phyloP scores from a whole-genome alignment of 2,113 vertebrate species.

The Pluvialis apricaria region DNA sequence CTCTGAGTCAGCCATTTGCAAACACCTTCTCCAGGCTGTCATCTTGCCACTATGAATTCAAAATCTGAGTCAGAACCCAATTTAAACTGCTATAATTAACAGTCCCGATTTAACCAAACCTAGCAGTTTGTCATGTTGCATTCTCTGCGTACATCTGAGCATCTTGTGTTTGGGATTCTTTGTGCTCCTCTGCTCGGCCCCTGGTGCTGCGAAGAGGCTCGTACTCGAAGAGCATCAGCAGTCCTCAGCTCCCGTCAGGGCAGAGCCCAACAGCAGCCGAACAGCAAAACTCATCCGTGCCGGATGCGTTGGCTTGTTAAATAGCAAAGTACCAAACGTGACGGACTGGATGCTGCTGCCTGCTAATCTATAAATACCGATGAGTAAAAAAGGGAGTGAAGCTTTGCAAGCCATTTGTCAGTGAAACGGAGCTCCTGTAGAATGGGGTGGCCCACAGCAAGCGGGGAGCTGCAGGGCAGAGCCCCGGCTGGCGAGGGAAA shows the following conservation, averaged over 20 bases:
- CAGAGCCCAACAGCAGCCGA: background rate
- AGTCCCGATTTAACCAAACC: constrained; percentile 60
- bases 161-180: constrained; percentile 25
- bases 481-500: rapidly evolving
- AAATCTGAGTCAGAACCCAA: constrained; percentile 66
- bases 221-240: background rate
- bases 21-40: constrained; percentile 66
- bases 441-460: background rate
- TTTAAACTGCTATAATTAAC: constrained; percentile 68
- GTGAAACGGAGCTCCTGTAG: background rate
- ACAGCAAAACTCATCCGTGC: background rate
- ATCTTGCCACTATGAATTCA: constrained; percentile 55
- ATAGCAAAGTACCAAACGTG: background rate
- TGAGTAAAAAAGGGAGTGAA: constrained; percentile 3
- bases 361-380: constrained; percentile 18
- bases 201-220: background rate
- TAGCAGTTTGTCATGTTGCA: constrained; percentile 58
- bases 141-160: constrained; percentile 32
- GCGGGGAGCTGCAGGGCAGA: background rate
- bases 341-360: background rate
- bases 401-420: background rate
- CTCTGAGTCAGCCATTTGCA: constrained; percentile 64
- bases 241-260: background rate
- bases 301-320: background rate
- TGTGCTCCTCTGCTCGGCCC: background rate